These are phyloP conservation scores for Psilopsiagon aurifrons DNA, from an alignment of 2,113 vertebrate genomes.

Conservation along the genomic window DNA sequence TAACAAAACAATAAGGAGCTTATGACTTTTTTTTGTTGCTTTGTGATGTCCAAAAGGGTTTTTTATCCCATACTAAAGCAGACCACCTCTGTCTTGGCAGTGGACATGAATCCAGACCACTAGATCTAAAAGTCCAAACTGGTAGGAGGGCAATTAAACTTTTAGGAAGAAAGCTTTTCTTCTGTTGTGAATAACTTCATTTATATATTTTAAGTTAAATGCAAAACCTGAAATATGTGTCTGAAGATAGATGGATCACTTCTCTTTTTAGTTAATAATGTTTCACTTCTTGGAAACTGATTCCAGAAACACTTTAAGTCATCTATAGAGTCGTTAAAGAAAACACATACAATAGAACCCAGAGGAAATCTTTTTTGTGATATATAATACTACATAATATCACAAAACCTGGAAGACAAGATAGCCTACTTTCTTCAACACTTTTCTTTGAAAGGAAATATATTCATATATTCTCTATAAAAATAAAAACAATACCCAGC, in stretches of 20 bases:
- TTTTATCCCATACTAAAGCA: not conserved
- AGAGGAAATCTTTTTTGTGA: not conserved
- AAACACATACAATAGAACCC: not conserved
- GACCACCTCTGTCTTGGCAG: not conserved
- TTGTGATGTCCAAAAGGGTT: not conserved
- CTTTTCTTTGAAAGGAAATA: not conserved
- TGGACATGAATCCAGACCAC: not conserved
- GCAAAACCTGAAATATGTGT: constrained; percentile 4
- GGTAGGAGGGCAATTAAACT: not conserved
- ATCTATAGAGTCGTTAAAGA: not conserved
- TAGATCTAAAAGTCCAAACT: not conserved
- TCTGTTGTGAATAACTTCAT: not conserved
- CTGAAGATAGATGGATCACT: constrained; percentile 16
- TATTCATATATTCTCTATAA: not conserved
- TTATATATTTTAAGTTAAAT: not conserved
- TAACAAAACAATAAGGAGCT: not conserved
- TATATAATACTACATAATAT: not conserved
- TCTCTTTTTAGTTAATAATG: constrained; percentile 20
- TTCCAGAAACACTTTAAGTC: constrained; percentile 38
- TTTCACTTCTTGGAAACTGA: constrained; percentile 33
- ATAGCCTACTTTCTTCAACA: not conserved
- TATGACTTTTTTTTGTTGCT: not conserved
- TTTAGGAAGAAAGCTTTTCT: not conserved
- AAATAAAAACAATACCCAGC: not conserved
- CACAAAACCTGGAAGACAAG: not conserved